Percentiles rank a stretch among this genome's conserved stretches.
phyloP scores from a whole-genome alignment of 2,888 invertebrate species.

The Xanthorhoe spadicearia region DNA sequence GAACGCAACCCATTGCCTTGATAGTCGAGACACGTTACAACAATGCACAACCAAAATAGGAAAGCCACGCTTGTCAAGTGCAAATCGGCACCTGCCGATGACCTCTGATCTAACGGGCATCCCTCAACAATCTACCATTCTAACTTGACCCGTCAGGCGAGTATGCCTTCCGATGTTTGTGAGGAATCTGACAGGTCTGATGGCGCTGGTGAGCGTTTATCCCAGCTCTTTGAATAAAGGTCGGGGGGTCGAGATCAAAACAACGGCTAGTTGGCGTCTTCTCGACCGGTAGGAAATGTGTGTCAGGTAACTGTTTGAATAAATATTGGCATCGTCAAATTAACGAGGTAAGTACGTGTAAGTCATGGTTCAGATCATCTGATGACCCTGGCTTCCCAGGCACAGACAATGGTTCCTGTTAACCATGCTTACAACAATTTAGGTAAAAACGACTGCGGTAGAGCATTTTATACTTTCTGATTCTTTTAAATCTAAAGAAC shows the following conservation, averaged over 20 bases:
- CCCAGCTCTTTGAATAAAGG: slow-evolving; percentile 76
- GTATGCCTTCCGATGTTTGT: slow-evolving; percentile 34
- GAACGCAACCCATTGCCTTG: slow-evolving; percentile 45
- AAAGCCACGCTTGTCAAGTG: slow-evolving; percentile 75
- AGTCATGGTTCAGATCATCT: slow-evolving; percentile 52
- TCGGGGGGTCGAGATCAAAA: slow-evolving; percentile 76
- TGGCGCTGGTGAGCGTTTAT: slow-evolving; percentile 49
- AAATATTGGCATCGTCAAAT: slow-evolving; percentile 77
- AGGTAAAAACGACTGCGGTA: slow-evolving; percentile 1
- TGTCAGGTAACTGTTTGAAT: slow-evolving; percentile 76
- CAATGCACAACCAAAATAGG: slow-evolving; percentile 78
- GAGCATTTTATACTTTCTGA: background rate
- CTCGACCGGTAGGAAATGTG: slow-evolving; percentile 66
- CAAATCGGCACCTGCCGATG: slow-evolving; percentile 81
- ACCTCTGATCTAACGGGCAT: slow-evolving; percentile 77
- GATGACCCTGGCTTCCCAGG: slow-evolving; percentile 45
- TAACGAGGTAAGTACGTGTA: slow-evolving; percentile 63
- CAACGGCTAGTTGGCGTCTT: slow-evolving; percentile 71
- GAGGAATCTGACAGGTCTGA: slow-evolving; percentile 39
- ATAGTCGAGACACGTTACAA: slow-evolving; percentile 60
- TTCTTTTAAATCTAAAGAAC: too few relatives aligned
- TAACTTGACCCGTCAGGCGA: slow-evolving; percentile 39
- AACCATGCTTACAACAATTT: slow-evolving; percentile 4
- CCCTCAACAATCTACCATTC: slow-evolving; percentile 51
- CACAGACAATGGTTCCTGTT: slow-evolving; percentile 33